Conservation (phyloP, 2,113 vertebrate species). For the Rhynchomys soricoides region DNA sequence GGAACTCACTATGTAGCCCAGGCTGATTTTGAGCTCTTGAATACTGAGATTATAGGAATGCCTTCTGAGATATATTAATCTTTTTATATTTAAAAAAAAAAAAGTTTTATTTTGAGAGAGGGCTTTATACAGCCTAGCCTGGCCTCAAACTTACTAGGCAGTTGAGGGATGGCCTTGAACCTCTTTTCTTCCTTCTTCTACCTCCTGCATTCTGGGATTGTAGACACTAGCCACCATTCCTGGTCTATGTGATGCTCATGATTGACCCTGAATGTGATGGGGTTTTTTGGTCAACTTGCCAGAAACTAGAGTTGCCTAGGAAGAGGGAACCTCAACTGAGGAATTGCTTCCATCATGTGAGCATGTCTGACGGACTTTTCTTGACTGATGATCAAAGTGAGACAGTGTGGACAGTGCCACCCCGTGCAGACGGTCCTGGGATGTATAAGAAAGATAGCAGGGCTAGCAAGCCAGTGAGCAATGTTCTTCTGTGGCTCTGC, state of each 20-base stretch:
- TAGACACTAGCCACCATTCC: not conserved
- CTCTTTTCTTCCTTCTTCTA: not conserved
- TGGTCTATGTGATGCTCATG: too few relatives aligned
- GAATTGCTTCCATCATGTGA: not conserved
- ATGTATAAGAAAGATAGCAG: not conserved
- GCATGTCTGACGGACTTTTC: not conserved
- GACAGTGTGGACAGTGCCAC: not conserved
- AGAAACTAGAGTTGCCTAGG: not conserved
- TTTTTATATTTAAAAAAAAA: not conserved
- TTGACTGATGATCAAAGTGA: not conserved
- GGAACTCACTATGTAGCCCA: not conserved
- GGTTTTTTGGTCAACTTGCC: not conserved
- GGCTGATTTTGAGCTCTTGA: not conserved
- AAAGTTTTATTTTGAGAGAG: not conserved
- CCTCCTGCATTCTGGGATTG: not conserved
- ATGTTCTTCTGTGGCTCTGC: not conserved
- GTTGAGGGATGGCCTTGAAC: not conserved
- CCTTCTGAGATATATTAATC: not conserved
- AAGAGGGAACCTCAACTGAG: not conserved
- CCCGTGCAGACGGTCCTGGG: not conserved
- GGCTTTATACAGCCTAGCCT: not conserved
- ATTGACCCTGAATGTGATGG: not conserved
- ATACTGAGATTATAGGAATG: not conserved
- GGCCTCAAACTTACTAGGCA: not conserved
- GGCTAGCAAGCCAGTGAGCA: not conserved